Evolutionary conservation across 2,113 vertebrate genomes (phyloP).

Genomic region (Pelmatolapia mariae): DNA sequence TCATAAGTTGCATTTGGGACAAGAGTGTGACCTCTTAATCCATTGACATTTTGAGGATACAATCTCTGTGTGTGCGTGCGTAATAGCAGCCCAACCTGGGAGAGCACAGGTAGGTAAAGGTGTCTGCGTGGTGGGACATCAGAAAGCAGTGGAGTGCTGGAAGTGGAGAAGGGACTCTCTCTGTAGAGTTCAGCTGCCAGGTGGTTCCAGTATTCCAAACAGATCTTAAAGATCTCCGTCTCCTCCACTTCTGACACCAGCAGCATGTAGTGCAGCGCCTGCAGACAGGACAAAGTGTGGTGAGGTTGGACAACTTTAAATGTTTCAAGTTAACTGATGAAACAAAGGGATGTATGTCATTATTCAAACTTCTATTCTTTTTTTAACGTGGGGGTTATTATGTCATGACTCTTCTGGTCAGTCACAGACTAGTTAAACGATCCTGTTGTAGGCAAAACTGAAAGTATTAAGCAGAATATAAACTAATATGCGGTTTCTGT

Average conservation of each 20-base stretch:
- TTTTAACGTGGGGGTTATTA: neutral
- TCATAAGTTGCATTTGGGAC: neutral
- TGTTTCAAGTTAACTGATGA: neutral
- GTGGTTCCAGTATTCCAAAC: conserved; percentile 99
- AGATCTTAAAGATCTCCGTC: conserved; percentile 99
- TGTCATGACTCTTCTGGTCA: neutral
- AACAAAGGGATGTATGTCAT: neutral
- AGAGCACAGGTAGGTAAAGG: conserved; percentile 92
- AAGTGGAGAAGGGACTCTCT: conserved; percentile 94
- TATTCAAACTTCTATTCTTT: neutral
- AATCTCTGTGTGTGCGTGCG: neutral
- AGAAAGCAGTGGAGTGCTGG: conserved; percentile 89
- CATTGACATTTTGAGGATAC: neutral
- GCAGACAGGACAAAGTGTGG: neutral
- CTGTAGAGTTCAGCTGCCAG: conserved; percentile 95
- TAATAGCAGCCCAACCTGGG: conserved; percentile 79
- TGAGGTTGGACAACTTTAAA: neutral
- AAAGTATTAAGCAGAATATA: neutral
- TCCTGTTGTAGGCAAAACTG: neutral
- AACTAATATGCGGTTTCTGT: neutral
- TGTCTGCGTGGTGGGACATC: conserved; percentile 95
- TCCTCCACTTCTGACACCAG: conserved; percentile 98
- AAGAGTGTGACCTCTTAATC: neutral
- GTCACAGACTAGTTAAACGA: accelerated
- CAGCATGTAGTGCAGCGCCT: conserved; percentile 99